Base-by-base conservation (phyloP, 2,113 vertebrate species). In the Nicator chloris region DNA sequence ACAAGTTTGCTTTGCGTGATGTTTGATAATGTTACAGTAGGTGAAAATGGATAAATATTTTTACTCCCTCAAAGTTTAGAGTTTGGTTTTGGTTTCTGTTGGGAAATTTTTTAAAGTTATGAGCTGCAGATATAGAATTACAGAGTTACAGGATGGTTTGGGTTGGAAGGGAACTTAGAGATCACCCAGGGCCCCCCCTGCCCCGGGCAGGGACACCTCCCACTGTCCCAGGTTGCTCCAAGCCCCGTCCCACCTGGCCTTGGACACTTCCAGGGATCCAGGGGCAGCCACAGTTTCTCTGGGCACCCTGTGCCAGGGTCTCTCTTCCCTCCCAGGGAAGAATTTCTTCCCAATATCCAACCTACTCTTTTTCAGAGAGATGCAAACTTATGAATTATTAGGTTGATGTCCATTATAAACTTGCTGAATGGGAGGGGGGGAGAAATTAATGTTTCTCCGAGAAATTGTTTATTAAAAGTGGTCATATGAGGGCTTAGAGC, bases 291-390 rank as follows among this genome's bases (percentile, higher is more conserved):
- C 45, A 82, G 45, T 45, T 82, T 21, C 78, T 60, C 61, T 89
- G 61, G 23, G 13, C n/a, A 68, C 2, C 69, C 28, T 89, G 78
- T 39, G 28, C 45, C 53, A 68, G 37, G 20, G 44, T 23, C 39
- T 89, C 0, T 0, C 11, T n/a, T n/a, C 28, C 24, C 28, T 45
- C n/a, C 1, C 9, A 68, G 11, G 16, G 19, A 40, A 2, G 0
- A 18, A 24, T 60, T 47, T 0, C 28, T 60, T 15, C 39, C 24
- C 14, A 40, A 9, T 13, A 39, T 2, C 28, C 28, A 15, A 9
- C 13, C 16, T 14, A 4, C 7, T 20, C 6, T 51, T 37, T 60
- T 39, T 30, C 28, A 53, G 7, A 59, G 64, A 57, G n/a, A 33
- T 39, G 8, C 35, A 14, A n/a, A 79, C 35, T 33, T 37, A 44